Evolutionary conservation across 2,113 vertebrate genomes (phyloP), one percentile per base, ranked within the genome.

Genomic region (Rissa tridactyla): DNA sequence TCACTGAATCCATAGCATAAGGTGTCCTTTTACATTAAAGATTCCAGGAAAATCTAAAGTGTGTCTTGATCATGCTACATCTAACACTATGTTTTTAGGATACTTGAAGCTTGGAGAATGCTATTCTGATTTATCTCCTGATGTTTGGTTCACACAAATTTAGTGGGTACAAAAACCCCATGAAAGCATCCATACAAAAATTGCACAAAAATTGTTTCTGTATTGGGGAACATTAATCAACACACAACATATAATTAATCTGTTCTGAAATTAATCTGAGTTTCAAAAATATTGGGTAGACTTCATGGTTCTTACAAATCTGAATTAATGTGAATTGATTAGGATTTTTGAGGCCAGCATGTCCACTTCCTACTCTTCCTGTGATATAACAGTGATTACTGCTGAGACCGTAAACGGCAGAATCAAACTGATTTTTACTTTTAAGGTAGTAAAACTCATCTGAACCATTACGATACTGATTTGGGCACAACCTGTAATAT

Each of bases 401-500:
- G 5, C 47, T 66, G n/a, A 61, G 40, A 46, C 21, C 76, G 7
- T 78, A 94, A 94, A 34, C 42, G 78, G 29, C 29, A 75, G 44
- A 82, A 69, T 51, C n/a, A 61, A 32, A 66, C 69, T 55, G 44
- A 42, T 87, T 86, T 54, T 51, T 81, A 27, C 72, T 91, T 91
- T 68, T 42, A 40, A 68, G 29, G 19, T 69, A 78, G 46, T 94
- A 88, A 92, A 95, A 47, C n/a, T 92, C 12, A 23, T 76, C 70
- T 73, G 65, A 89, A 58, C 52, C 42, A 61, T 78, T 75, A 47
- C 8, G 34, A 30, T 90, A 94, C 21, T 77, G 54, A 77, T 92
- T 62, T 96, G 58, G n/a, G 40, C 42, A 72, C 66, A 93, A 92
- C 58, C 57, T 89, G 26, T 93, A 89, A 65, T 95, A 77, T 90